A percentile compares a stretch with the other conserved stretches of the same genome.
These are phyloP conservation scores for Trissolcus basalis DNA, from an alignment of 1,140 invertebrate genomes.

Conservation along the genomic window DNA sequence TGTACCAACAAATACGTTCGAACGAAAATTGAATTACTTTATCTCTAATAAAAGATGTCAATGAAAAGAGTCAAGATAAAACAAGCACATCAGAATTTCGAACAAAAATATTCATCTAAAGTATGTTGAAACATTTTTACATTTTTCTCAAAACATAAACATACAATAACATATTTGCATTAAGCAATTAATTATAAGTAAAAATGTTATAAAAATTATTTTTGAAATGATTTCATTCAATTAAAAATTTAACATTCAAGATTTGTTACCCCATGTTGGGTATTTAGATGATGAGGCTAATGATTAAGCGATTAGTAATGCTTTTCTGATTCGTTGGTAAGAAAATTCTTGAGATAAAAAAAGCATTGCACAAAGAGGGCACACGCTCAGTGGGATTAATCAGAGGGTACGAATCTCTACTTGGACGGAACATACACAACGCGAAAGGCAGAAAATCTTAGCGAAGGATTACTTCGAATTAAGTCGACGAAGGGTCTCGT, in stretches of 20 bases:
- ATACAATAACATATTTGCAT: too few species aligned
- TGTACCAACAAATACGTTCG: too few species aligned
- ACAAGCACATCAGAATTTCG: too few species aligned
- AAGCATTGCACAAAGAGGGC: constrained; percentile 56
- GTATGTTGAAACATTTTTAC: too few species aligned
- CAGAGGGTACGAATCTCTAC: constrained; percentile 50
- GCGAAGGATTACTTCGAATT: constrained; percentile 75
- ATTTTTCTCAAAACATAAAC: too few species aligned
- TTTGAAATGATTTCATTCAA: too few species aligned
- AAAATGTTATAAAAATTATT: too few species aligned
- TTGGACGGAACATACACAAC: constrained; percentile 45
- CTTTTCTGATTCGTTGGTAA: constrained; percentile 46
- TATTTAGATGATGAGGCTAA: constrained; percentile 24
- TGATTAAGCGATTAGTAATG: constrained; percentile 43
- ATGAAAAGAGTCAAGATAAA: too few species aligned
- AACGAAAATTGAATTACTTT: too few species aligned
- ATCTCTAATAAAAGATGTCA: too few species aligned
- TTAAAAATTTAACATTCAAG: not conserved
- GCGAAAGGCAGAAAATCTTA: constrained; percentile 68
- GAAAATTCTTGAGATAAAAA: constrained; percentile 53
- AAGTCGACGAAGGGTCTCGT: constrained; percentile 69
- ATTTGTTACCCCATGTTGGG: not conserved
- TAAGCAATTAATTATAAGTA: too few species aligned
- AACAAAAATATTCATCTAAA: too few species aligned
- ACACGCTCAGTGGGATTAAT: constrained; percentile 61